Percentiles rank a stretch among this genome's conserved stretches.
Conservation (phyloP, 2,797 vertebrate species). For the Pipistrellus pygmaeus region DNA sequence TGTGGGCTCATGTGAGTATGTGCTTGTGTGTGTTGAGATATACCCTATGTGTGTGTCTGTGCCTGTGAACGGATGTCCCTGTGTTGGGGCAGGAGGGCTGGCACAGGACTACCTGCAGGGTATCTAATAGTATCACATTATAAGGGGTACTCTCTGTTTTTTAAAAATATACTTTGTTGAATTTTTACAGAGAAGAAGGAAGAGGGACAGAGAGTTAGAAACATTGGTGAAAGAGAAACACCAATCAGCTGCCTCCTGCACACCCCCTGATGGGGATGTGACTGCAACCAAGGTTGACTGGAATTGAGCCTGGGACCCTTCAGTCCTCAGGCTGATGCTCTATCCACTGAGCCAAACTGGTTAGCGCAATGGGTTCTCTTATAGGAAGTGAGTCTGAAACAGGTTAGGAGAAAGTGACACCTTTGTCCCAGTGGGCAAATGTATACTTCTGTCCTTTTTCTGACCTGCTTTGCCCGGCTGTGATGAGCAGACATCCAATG, state of each 20-base stretch:
- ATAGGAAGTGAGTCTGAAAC: not conserved
- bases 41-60: not conserved
- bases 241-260: too few species aligned
- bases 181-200: too few species aligned
- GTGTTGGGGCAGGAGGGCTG: too few species aligned
- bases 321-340: too few species aligned
- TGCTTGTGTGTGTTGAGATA: not conserved
- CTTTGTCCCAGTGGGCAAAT: rapidly evolving
- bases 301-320: too few species aligned
- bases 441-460: rapidly evolving
- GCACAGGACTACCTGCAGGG: rapidly evolving
- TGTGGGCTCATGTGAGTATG: not conserved
- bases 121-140: rapidly evolving
- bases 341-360: too few species aligned
- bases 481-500: rapidly evolving
- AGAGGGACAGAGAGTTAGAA: too few species aligned
- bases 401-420: rapidly evolving
- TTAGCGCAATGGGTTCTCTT: not conserved
- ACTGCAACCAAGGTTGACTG: too few species aligned
- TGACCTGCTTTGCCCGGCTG: rapidly evolving
- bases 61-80: not conserved
- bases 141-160: too few species aligned
- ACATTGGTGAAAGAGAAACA: too few species aligned
- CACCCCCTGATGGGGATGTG: too few species aligned
- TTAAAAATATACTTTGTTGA: too few species aligned